These are phyloP conservation scores for Eumacrocentrus americanus DNA, from an alignment of 2,888 invertebrate species.

Conservation along the genomic window DNA sequence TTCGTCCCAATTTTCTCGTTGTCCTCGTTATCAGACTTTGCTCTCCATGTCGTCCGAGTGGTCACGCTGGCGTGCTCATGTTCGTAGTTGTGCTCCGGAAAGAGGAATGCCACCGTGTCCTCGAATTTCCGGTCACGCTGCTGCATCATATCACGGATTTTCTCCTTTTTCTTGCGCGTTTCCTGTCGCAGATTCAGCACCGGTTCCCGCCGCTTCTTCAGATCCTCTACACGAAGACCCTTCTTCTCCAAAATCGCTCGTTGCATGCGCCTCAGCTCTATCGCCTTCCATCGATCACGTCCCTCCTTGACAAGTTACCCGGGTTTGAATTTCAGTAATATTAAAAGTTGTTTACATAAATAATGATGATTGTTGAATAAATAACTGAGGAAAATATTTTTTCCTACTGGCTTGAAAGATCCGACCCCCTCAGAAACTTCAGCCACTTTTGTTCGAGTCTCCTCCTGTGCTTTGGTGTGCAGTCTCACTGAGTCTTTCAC, in stretches of 20 bases:
- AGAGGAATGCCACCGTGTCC: slow-evolving; percentile 68
- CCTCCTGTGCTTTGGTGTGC: slow-evolving; percentile 48
- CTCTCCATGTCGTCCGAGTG: slow-evolving; percentile 2
- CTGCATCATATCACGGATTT: slow-evolving; percentile 66
- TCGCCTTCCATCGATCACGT: slow-evolving; percentile 68
- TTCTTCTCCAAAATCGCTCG: slow-evolving; percentile 70
- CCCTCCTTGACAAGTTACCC: slow-evolving; percentile 58
- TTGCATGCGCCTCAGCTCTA: slow-evolving; percentile 71
- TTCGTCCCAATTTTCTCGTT: background rate
- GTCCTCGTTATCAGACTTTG: slow-evolving; percentile 6
- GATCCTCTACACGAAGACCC: slow-evolving; percentile 67
- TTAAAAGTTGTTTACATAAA: slow-evolving; percentile 20
- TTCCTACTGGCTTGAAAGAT: slow-evolving; percentile 31
- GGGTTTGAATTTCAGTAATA: slow-evolving; percentile 36
- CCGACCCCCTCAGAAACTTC: slow-evolving; percentile 53
- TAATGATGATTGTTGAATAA: background rate
- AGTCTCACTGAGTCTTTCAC: slow-evolving; percentile 53
- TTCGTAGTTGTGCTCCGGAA: slow-evolving; percentile 64
- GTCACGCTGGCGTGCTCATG: slow-evolving; percentile 14
- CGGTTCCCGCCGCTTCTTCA: slow-evolving; percentile 69
- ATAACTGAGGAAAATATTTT: too few relatives aligned
- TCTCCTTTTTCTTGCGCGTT: slow-evolving; percentile 65
- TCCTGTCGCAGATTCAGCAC: slow-evolving; percentile 67
- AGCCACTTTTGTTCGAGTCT: slow-evolving; percentile 56
- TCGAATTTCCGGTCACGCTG: slow-evolving; percentile 70